Conservation (phyloP, 2,113 vertebrate genomes). For the Pelobates fuscus region DNA sequence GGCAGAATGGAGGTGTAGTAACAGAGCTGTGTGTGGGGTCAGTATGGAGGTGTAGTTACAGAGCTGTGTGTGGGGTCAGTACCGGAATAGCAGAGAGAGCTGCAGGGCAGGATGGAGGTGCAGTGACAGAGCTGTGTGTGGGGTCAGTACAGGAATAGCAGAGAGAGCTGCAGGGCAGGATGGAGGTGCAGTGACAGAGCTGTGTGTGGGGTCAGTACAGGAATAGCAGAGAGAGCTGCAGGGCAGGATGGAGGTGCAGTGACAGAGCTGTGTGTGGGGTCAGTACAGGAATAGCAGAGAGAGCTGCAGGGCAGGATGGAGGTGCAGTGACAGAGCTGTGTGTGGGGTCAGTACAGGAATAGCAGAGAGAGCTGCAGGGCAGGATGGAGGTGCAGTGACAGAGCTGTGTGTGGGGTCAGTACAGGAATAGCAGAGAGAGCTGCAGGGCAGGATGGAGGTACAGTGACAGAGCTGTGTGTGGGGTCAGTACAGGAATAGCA, state of each 20-base stretch:
- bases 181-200: slow-evolving; percentile 4
- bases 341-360: too few relatives aligned
- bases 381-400: too few relatives aligned
- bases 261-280: neutral
- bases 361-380: too few relatives aligned
- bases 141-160: slow-evolving; percentile 13
- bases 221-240: too few relatives aligned
- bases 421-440: too few relatives aligned
- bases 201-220: slow-evolving; percentile 6
- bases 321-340: too few relatives aligned
- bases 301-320: too few relatives aligned
- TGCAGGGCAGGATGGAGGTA: too few relatives aligned
- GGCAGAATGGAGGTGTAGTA: slow-evolving; percentile 1
- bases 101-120: neutral
- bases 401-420: too few relatives aligned
- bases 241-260: neutral
- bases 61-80: neutral
- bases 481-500: too few relatives aligned
- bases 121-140: neutral
- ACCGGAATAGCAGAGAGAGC: neutral
- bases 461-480: too few relatives aligned
- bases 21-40: neutral
- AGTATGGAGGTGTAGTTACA: neutral
- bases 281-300: too few relatives aligned
- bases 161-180: neutral